Base-by-base conservation (phyloP, 2,888 invertebrate genomes). In the Diogma glabrata region DNA sequence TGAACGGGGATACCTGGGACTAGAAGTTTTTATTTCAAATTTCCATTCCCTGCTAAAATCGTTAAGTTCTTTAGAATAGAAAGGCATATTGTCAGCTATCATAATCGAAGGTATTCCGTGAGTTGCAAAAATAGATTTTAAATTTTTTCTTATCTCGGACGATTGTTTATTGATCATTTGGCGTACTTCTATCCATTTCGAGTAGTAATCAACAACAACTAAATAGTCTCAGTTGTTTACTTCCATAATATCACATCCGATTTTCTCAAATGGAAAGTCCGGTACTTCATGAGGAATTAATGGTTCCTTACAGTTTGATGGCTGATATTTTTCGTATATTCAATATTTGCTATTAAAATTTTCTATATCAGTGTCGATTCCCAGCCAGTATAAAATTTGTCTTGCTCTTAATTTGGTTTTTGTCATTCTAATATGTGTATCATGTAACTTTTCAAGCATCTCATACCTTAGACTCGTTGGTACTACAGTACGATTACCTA, bases 101-200 rank as follows among this genome's bases (percentile, higher is more conserved):
- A 51, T 30, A 9, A 26, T 26, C n/a, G 20, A 22, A 3, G 43
- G 50, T 7, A 50, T 28, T 4, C 50, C 54, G 47, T 52, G 46
- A n/a, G 50, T 45, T 14, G 51, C 48, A 53, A 56, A 54, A 19
- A 56, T 50, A 16, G 22, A n/a, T 52, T 53, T 53, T 8, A 54
- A n/a, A 20, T 43, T 45, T 12, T n/a, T 19, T 19, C 56, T 52
- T 4, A 55, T 17, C 24, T 38, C 23, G 9, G 16, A 38, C 19
- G 47, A 23, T 16, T 38, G 50, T 14, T 51, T 49, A n/a, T 33
- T 40, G 2, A 19, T 14, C 4, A 55, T 23, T 0, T 9, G 24
- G 7, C 36, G 46, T 8, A 55, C 30, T 45, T 57, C 56, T 9
- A 55, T 19, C 30, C 23, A 57, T 49, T 55, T 54, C 2, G 54